phyloP scores from a whole-genome alignment of 2,113 vertebrate species.

The Strix uralensis region DNA sequence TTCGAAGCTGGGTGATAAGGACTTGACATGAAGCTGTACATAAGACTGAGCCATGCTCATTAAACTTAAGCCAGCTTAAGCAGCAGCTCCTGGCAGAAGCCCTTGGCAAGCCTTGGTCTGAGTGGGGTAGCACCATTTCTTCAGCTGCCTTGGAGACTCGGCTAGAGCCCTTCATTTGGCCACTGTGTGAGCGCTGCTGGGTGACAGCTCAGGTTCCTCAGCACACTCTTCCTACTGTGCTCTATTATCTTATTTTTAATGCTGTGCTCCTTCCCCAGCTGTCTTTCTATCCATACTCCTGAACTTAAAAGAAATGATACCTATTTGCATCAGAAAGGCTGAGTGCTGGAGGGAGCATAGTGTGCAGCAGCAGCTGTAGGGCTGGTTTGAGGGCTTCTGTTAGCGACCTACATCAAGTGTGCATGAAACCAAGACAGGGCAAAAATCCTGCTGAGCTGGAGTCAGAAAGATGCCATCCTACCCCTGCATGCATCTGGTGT shows the following conservation, averaged over 20 bases:
- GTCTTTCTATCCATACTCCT: background rate
- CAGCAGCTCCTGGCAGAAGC: background rate
- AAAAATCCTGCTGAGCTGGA: background rate
- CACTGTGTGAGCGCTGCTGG: background rate
- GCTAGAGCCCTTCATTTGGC: background rate
- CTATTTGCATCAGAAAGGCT: background rate
- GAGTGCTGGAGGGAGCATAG: background rate
- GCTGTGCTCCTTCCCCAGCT: background rate
- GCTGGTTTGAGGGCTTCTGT: background rate
- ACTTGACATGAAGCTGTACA: rapidly evolving
- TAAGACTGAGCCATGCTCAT: background rate
- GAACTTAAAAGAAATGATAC: too few species aligned
- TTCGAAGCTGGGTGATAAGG: background rate
- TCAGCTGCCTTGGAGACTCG: background rate
- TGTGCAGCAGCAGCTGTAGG: background rate
- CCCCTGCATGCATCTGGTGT: too few species aligned
- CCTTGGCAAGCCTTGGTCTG: background rate
- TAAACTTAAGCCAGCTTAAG: background rate
- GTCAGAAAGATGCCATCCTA: background rate
- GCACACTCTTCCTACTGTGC: background rate
- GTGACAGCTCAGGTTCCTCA: background rate
- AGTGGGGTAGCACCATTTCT: background rate
- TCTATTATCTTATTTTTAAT: background rate
- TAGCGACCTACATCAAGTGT: too few species aligned
- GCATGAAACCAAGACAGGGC: background rate